phyloP scores from a whole-genome alignment of 2,113 vertebrate species.

The Miniopterus natalensis region DNA sequence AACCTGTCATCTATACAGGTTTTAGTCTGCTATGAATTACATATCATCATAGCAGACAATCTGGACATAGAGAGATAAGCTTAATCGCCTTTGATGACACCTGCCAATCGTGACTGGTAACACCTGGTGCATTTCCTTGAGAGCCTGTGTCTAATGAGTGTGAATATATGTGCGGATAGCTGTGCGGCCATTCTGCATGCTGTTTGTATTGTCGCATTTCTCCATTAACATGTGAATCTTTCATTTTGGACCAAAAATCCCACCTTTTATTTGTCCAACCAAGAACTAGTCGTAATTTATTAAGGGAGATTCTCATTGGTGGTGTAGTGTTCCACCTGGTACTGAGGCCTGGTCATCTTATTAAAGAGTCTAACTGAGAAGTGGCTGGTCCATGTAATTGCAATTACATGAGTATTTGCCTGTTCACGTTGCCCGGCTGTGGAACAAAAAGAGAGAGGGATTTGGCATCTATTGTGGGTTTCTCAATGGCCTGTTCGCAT shows the following conservation, averaged over 20 bases:
- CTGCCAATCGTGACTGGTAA: accelerated
- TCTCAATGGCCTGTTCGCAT: accelerated
- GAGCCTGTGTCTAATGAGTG: accelerated
- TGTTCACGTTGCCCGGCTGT: accelerated
- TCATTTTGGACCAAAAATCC: neutral
- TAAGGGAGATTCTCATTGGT: neutral
- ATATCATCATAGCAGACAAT: accelerated
- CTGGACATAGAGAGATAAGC: neutral
- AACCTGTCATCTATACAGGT: accelerated
- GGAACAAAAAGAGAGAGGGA: accelerated
- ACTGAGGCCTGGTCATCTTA: neutral
- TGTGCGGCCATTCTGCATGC: accelerated
- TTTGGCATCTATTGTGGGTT: accelerated
- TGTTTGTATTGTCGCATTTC: accelerated
- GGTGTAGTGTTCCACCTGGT: too few relatives aligned
- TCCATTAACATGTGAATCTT: neutral
- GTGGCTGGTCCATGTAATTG: accelerated
- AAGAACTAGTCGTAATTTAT: neutral
- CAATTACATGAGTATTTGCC: accelerated
- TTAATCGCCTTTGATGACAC: accelerated
- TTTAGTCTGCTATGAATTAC: accelerated
- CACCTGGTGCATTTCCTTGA: accelerated
- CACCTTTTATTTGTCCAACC: neutral
- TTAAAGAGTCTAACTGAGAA: accelerated
- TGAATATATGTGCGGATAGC: accelerated